Conservation (phyloP, 2,888 invertebrate genomes). For the Thera obeliscata region DNA sequence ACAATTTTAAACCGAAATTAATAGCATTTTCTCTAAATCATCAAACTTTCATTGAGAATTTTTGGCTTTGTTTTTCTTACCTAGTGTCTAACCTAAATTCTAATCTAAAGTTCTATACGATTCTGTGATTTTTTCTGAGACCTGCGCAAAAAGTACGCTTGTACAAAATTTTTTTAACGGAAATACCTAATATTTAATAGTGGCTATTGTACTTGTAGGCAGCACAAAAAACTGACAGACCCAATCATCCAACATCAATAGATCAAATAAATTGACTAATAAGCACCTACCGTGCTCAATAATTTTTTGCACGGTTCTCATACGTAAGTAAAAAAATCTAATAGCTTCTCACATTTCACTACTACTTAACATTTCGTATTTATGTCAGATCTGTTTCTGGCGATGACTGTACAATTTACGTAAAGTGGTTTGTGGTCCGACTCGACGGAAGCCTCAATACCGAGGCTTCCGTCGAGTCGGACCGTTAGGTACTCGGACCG, state of each 20-base stretch:
- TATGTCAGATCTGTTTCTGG: too few relatives aligned
- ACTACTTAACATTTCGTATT: too few relatives aligned
- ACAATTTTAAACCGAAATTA: not conserved
- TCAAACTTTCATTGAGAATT: not conserved
- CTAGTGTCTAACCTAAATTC: not conserved
- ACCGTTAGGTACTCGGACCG: too few relatives aligned
- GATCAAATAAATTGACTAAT: constrained; percentile 17
- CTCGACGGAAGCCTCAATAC: too few relatives aligned
- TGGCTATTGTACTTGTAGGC: not conserved
- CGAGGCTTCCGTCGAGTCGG: too few relatives aligned
- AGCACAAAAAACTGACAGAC: constrained; percentile 11
- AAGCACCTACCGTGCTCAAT: constrained; percentile 9
- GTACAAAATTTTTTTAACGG: not conserved
- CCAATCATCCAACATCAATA: constrained; percentile 12
- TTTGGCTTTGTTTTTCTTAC: not conserved
- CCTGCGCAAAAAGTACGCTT: not conserved
- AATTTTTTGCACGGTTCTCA: constrained; percentile 9
- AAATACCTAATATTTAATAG: not conserved
- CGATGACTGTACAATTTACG: too few relatives aligned
- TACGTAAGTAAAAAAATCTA: constrained; percentile 4
- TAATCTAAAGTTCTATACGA: not conserved
- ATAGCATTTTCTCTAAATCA: not conserved
- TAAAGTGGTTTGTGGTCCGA: too few relatives aligned
- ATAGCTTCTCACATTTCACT: constrained; percentile 8
- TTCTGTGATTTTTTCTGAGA: not conserved